Conservation (phyloP, 2,888 invertebrate species). For the Stenurella melanura region DNA sequence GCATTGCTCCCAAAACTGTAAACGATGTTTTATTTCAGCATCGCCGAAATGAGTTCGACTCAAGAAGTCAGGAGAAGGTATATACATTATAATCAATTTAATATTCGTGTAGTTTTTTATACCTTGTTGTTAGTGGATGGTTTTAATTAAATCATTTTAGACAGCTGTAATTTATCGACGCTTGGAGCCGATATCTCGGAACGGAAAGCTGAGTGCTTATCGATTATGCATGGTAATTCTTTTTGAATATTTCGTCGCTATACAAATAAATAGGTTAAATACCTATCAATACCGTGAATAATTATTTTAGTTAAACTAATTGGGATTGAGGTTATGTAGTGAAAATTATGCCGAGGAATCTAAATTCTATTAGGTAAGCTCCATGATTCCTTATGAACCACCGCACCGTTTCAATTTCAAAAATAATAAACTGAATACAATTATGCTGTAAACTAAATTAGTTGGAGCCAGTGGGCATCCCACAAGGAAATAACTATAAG, state of each 20-base stretch:
- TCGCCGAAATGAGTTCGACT: conserved; percentile 71
- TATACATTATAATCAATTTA: conserved; percentile 54
- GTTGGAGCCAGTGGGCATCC: background rate
- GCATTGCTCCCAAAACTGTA: conserved; percentile 48
- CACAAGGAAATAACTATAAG: background rate
- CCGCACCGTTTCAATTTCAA: no score
- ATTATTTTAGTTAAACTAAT: background rate
- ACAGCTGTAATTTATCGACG: conserved; percentile 9
- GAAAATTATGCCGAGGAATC: background rate
- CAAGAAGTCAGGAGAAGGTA: conserved; percentile 73
- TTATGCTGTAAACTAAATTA: background rate
- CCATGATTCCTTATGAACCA: background rate
- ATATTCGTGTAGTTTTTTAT: conserved; percentile 41
- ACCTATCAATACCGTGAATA: background rate
- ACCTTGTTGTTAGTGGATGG: conserved; percentile 17
- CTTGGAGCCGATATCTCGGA: conserved; percentile 18
- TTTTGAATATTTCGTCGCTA: background rate
- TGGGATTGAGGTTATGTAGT: background rate
- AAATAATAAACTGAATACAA: no score
- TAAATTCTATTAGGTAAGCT: background rate
- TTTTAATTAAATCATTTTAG: conserved; percentile 17
- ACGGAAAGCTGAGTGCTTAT: background rate
- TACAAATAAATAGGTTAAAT: conserved; percentile 2
- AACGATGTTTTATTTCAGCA: conserved; percentile 68
- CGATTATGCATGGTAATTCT: background rate